Conservation (phyloP, 2,888 invertebrate genomes). For the Nymphalis urticae region DNA sequence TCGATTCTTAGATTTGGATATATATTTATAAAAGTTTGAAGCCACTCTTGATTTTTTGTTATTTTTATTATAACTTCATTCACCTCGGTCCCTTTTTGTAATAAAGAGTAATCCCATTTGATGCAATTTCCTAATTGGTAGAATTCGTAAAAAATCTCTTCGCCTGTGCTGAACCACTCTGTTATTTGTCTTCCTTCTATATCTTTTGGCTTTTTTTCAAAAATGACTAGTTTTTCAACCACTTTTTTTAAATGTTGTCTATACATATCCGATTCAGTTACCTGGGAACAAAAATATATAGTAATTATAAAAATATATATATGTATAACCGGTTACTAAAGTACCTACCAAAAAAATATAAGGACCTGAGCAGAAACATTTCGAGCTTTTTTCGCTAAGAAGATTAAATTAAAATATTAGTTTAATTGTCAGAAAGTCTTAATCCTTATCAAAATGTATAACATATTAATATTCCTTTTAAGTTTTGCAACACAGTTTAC, state of each 20-base stretch:
- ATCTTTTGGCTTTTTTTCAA: slow-evolving; percentile 39
- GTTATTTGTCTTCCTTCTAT: slow-evolving; percentile 38
- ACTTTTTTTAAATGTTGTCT: slow-evolving; percentile 36
- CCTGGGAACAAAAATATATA: slow-evolving; percentile 30
- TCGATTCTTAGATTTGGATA: slow-evolving; percentile 40
- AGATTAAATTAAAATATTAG: no score
- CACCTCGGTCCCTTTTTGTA: slow-evolving; percentile 29
- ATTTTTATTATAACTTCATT: slow-evolving; percentile 28
- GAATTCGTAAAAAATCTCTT: slow-evolving; percentile 40
- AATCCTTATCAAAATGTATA: no score
- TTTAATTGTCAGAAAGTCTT: no score
- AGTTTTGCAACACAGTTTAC: no score
- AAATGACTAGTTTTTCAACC: slow-evolving; percentile 29
- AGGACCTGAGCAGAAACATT: no score
- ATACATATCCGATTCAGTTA: slow-evolving; percentile 37
- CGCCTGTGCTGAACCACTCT: slow-evolving; percentile 40
- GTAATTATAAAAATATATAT: neutral
- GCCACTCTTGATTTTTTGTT: slow-evolving; percentile 35
- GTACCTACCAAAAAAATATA: no score
- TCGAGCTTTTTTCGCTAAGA: no score
- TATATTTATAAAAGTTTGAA: slow-evolving; percentile 39
- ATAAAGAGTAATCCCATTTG: slow-evolving; percentile 33
- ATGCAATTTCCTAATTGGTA: slow-evolving; percentile 33
- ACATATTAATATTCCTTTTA: no score
- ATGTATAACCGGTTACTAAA: neutral